Conservation (phyloP, 1,140 invertebrate species). For the Aphaenogaster rudis region DNA sequence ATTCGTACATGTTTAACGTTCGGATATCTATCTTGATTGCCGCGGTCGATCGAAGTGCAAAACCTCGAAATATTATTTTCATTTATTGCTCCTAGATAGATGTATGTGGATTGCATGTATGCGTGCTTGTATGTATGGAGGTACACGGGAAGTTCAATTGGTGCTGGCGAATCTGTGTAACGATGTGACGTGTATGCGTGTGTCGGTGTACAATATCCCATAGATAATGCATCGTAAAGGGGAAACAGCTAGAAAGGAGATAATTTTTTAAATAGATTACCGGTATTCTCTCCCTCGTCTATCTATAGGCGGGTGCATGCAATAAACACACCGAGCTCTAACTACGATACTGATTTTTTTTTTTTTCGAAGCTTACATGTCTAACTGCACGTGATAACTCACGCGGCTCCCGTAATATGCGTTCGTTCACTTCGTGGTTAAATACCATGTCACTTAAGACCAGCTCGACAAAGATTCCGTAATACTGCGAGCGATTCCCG, state of each 20-base stretch:
- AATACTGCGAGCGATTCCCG: constrained; percentile 30
- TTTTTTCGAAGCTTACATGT: constrained; percentile 58
- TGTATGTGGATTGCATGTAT: neutral
- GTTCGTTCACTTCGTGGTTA: constrained; percentile 13
- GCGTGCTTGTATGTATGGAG: neutral
- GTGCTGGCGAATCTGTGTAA: constrained; percentile 26
- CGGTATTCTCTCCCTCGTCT: constrained; percentile 53
- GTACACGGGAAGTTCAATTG: constrained; percentile 24
- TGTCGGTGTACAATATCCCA: constrained; percentile 40
- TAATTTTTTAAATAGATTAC: constrained; percentile 50
- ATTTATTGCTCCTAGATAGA: constrained; percentile 59
- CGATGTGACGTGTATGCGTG: constrained; percentile 26
- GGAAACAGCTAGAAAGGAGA: constrained; percentile 64
- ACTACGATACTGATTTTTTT: constrained; percentile 63
- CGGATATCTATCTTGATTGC: neutral
- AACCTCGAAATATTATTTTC: constrained; percentile 36
- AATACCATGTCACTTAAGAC: constrained; percentile 73
- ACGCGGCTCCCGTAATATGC: constrained; percentile 27
- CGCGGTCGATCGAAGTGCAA: constrained; percentile 17
- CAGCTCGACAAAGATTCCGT: constrained; percentile 60
- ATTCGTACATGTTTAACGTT: neutral
- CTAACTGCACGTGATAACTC: constrained; percentile 22
- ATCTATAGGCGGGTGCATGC: constrained; percentile 67
- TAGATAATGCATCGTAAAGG: constrained; percentile 55
- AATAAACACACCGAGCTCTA: constrained; percentile 77